A percentile compares a stretch with the other conserved stretches of the same genome.
These are phyloP conservation scores for Callipepla californica DNA, from an alignment of 2,113 vertebrate genomes.

Conservation along the genomic window DNA sequence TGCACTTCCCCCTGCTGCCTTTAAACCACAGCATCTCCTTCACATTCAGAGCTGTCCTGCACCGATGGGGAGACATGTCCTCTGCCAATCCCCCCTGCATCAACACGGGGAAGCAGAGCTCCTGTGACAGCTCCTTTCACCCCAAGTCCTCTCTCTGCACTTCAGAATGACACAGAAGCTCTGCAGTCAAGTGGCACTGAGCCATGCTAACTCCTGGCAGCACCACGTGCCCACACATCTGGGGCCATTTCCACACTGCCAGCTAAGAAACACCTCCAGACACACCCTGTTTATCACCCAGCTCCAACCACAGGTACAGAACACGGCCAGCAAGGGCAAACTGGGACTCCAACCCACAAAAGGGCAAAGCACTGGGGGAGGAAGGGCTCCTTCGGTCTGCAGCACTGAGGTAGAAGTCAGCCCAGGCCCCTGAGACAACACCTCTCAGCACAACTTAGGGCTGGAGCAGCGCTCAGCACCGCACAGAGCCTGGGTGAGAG, in stretches of 20 bases:
- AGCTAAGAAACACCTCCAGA: neutral
- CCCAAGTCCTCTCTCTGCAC: neutral
- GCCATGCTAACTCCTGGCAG: neutral
- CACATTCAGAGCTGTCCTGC: neutral
- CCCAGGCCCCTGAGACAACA: neutral
- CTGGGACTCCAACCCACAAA: neutral
- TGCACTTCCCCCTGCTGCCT: neutral
- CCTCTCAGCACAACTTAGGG: neutral
- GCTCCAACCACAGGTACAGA: fast-evolving
- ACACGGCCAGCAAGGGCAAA: neutral
- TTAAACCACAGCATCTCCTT: neutral
- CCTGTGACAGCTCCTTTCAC: neutral
- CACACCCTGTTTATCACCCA: neutral
- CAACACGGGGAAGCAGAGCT: neutral
- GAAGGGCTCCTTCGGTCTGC: neutral
- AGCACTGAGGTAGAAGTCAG: neutral
- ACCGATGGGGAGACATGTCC: neutral
- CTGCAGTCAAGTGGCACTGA: neutral
- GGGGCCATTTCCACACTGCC: neutral
- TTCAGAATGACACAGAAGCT: neutral
- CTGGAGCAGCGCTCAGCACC: neutral
- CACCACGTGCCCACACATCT: neutral
- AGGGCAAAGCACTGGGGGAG: neutral
- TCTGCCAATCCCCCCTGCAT: fast-evolving
- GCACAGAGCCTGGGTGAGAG: fast-evolving